Evolutionary conservation across 2,888 invertebrate genomes (phyloP).

Genomic region (Clusia tigrina): DNA sequence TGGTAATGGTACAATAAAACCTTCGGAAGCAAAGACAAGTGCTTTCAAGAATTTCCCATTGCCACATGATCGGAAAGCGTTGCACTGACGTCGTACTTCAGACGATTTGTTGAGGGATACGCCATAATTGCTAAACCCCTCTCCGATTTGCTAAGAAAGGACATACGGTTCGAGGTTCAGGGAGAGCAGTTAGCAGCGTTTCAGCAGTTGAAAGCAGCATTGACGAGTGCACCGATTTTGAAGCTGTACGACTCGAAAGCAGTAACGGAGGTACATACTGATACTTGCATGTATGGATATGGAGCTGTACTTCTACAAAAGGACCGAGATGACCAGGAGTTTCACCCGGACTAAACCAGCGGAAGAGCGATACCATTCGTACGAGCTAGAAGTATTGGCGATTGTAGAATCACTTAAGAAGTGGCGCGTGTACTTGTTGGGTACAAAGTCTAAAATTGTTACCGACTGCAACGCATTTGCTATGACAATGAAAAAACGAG

Average conservation of each 20-base stretch:
- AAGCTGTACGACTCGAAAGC: no score
- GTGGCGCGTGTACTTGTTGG: no score
- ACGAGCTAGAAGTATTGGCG: no score
- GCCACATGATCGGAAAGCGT: conserved; percentile 23
- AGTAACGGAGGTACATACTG: no score
- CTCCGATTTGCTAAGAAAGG: conserved; percentile 29
- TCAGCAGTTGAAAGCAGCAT: neutral
- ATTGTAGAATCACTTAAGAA: no score
- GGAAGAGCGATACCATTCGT: conserved; percentile 36
- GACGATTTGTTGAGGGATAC: conserved; percentile 10
- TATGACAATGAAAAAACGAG: conserved; percentile 27
- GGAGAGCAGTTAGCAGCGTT: conserved; percentile 28
- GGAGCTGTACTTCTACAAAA: no score
- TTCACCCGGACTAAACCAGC: conserved; percentile 37
- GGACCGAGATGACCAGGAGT: conserved; percentile 28
- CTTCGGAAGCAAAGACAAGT: conserved; percentile 12
- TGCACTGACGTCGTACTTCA: no score
- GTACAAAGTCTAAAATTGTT: no score
- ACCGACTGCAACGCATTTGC: conserved; percentile 27
- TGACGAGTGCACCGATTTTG: neutral
- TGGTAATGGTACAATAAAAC: conserved; percentile 23
- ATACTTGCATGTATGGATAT: no score
- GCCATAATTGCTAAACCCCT: conserved; percentile 26
- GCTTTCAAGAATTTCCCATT: conserved; percentile 29
- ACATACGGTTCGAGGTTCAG: no score